phyloP scores from a whole-genome alignment of 2,113 vertebrate species.

The Oxyura jamaicensis region DNA sequence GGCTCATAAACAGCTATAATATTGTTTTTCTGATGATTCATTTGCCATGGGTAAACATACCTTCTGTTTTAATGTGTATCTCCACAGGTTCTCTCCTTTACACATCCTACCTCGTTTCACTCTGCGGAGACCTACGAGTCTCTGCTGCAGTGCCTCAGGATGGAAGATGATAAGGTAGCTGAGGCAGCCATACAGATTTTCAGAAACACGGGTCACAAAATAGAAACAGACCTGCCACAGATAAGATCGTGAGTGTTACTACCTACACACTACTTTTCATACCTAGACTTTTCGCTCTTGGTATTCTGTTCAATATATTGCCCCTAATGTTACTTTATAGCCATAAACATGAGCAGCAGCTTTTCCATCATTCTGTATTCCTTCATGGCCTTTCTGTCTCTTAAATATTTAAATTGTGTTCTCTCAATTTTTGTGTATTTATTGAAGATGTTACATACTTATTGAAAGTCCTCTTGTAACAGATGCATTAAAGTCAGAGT shows the following conservation, averaged over 20 bases:
- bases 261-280: background rate
- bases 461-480: background rate
- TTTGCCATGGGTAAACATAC: background rate
- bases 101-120: slow-evolving; percentile 98
- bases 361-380: background rate
- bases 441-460: background rate
- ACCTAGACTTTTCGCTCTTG: background rate
- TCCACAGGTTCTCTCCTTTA: slow-evolving; percentile 95
- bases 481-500: background rate
- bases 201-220: slow-evolving; percentile 98
- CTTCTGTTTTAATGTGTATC: slow-evolving; percentile 12
- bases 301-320: background rate
- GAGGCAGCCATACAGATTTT: slow-evolving; percentile 99
- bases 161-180: slow-evolving; percentile 99
- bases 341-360: background rate
- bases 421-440: background rate
- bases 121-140: slow-evolving; percentile 98
- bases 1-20: background rate
- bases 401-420: background rate
- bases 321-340: background rate
- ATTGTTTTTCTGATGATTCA: slow-evolving; percentile 1
- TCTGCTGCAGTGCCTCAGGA: slow-evolving; percentile 97
- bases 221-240: slow-evolving; percentile 95
- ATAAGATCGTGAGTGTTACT: slow-evolving; percentile 92
- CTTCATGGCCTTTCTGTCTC: background rate